Percentiles rank a stretch among this genome's conserved stretches.
phyloP scores from a whole-genome alignment of 2,797 vertebrate genomes.

The Malacoctenus gilli region DNA sequence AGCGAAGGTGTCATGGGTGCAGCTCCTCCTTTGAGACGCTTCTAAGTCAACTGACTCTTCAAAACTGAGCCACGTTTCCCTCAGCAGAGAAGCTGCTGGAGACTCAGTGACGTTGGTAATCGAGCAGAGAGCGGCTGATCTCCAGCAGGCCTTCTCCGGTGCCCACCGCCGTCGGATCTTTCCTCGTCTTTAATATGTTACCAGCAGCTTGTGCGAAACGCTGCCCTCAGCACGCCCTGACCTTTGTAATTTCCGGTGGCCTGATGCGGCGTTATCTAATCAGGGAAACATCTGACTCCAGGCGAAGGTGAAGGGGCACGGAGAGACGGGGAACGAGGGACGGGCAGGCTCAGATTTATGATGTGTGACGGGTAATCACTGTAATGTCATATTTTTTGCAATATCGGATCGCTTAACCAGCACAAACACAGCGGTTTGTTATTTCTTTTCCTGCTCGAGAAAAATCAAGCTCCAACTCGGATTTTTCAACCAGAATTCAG shows the following conservation, averaged over 20 bases:
- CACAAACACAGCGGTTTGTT: too few relatives aligned
- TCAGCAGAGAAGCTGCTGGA: conserved; percentile 16
- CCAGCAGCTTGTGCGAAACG: conserved; percentile 68
- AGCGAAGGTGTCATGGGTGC: conserved; percentile 6
- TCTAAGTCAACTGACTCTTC: conserved; percentile 19
- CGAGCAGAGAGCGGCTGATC: conserved; percentile 39
- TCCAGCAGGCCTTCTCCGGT: conserved; percentile 35
- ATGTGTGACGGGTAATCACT: too few relatives aligned
- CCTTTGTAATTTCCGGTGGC: conserved; percentile 79
- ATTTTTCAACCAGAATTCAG: too few relatives aligned
- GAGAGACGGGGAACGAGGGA: conserved; percentile 12
- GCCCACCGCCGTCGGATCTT: conserved; percentile 18
- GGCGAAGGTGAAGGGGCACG: conserved; percentile 37
- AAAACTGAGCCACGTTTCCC: conserved; percentile 6
- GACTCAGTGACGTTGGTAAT: conserved; percentile 28
- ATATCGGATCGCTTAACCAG: too few relatives aligned
- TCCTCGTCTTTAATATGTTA: conserved; percentile 76
- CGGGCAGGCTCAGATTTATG: not conserved
- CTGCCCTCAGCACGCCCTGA: conserved; percentile 76
- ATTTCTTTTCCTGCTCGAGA: too few relatives aligned
- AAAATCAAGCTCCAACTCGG: too few relatives aligned
- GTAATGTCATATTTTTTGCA: too few relatives aligned
- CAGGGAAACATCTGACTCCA: conserved; percentile 62
- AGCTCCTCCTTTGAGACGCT: conserved; percentile 14
- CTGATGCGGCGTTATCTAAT: conserved; percentile 76